These are phyloP conservation scores for Chaenogobius annularis DNA, from an alignment of 2,113 vertebrate species.

Conservation along the genomic window DNA sequence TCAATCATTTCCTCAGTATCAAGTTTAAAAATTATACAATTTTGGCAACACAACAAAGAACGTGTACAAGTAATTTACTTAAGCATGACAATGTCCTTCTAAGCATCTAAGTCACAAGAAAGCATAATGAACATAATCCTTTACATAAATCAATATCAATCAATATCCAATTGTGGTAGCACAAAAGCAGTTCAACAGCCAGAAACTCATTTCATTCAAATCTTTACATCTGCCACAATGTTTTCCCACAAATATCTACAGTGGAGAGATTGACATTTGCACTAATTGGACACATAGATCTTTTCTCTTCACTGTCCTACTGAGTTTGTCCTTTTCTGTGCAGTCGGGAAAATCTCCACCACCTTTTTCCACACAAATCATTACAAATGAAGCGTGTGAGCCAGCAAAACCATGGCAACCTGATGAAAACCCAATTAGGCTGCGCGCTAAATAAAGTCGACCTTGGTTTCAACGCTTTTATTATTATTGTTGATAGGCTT, in stretches of 20 bases:
- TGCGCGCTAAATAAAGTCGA: constrained; percentile 40
- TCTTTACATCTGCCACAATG: not conserved
- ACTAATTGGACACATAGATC: not conserved
- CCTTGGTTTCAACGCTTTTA: constrained; percentile 47
- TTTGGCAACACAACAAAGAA: too few relatives aligned
- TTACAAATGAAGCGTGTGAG: constrained; percentile 29
- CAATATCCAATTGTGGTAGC: too few relatives aligned
- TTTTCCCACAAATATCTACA: too few relatives aligned
- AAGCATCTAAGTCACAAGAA: too few relatives aligned
- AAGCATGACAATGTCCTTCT: too few relatives aligned
- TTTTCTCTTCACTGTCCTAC: not conserved
- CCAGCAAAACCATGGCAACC: constrained; percentile 55
- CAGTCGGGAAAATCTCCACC: constrained; percentile 9
- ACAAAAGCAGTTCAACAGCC: not conserved
- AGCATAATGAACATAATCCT: too few relatives aligned
- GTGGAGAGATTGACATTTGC: not conserved
- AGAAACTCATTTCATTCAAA: not conserved
- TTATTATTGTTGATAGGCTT: constrained; percentile 30
- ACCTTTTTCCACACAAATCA: constrained; percentile 24
- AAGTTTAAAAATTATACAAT: too few relatives aligned
- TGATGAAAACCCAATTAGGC: constrained; percentile 41
- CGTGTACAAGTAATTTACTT: too few relatives aligned
- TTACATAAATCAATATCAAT: too few relatives aligned
- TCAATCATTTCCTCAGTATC: too few relatives aligned
- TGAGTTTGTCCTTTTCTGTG: not conserved